phyloP scores from a whole-genome alignment of 2,113 vertebrate species.

The Zosterops japonicus region DNA sequence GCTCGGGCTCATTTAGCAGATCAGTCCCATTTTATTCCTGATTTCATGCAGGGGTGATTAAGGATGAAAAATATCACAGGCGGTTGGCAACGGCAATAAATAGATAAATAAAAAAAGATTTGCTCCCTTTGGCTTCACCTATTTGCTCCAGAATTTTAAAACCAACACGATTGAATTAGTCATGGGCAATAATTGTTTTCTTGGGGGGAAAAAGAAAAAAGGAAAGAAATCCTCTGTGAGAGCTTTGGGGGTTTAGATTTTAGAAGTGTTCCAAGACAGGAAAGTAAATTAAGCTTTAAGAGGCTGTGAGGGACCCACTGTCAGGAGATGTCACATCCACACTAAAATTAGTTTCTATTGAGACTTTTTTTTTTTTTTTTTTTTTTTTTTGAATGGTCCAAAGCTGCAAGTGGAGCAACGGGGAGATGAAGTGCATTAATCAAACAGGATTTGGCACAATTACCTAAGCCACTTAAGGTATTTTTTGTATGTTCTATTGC shows the following conservation, averaged over 20 bases:
- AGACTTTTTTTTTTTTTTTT: neutral
- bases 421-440: neutral
- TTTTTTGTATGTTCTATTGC: neutral
- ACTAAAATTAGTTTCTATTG: neutral
- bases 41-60: constrained; percentile 49
- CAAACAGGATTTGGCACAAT: neutral
- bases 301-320: neutral
- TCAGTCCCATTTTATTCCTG: neutral
- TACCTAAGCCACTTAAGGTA: neutral
- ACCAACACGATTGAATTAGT: neutral
- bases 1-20: constrained; percentile 30
- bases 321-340: neutral
- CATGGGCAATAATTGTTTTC: neutral
- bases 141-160: neutral
- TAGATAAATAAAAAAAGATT: constrained; percentile 18
- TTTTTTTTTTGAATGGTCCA: neutral
- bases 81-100: constrained; percentile 11
- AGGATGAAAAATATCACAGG: constrained; percentile 32
- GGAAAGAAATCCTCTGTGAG: neutral
- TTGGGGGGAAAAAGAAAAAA: too few species aligned
- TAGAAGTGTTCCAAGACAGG: neutral
- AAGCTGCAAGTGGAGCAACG: neutral
- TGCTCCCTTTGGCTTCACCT: neutral
- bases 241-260: neutral
- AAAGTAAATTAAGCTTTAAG: constrained; percentile 4